Base-by-base conservation (phyloP, 2,797 vertebrate species). In the Peromyscus attwateri region DNA sequence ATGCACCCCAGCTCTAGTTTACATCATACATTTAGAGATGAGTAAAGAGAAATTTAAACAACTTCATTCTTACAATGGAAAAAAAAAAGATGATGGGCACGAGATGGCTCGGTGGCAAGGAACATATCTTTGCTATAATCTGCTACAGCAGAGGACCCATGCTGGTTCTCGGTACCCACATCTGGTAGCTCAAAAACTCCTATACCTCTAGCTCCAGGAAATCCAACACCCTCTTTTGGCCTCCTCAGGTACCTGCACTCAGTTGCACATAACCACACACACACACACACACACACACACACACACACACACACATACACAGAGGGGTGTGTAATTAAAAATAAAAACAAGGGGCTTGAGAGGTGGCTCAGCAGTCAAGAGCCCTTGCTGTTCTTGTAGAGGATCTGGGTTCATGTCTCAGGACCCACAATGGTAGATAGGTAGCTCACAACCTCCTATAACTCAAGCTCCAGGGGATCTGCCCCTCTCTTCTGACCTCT, bases 21-120 rank as follows among this genome's bases (percentile, higher is more conserved):
- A 73, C 49, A 29, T 40, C 34, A 40, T 43, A 83, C 14, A 77
- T 79, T 87, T 82, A 25, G 81, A 70, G 46, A 68, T 73, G 79
- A 68, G 17, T n/a, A 57, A 93, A 93, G 8, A 83, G 87, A 76
- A 88, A 87, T 92, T 25, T 31, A 88, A 90, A 92, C 43, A 95
- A 90, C 43, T 85, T 34, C 8, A 52, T 81, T 93, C 68, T 71
- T 57, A 68, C 43, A n/a, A 10, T 27, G 43, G 43, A 27, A 40
- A 60, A 19, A 17, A 27, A 21, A 57, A 29, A 21, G 25, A 29
- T 40, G 25, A 21, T 4, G 1, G 27, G 25, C 0, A 37, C 37
- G 64, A 37, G 34, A 87, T 6, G 29, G n/a, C 16, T 40, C 6
- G 2, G 87, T 1, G 16, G n/a, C 57, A 43, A 60, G 37, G 85